Evolutionary conservation across 2,797 vertebrate species (phyloP).

Genomic region (Remorina albescens): DNA sequence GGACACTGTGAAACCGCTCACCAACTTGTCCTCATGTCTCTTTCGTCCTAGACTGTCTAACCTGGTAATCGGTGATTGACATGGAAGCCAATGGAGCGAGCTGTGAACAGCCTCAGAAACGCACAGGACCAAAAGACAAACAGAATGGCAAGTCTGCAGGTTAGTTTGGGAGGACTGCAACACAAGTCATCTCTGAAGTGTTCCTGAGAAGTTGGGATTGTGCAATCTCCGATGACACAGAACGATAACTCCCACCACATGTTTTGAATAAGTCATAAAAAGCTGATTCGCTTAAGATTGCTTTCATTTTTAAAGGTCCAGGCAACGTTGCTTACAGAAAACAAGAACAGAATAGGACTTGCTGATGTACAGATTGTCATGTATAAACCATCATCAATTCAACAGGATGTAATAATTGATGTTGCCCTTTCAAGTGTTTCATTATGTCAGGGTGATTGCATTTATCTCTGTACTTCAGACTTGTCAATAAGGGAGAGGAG

Average conservation of each 20-base stretch:
- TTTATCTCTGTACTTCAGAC: conserved; percentile 68
- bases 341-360: neutral
- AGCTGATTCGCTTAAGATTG: neutral
- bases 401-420: conserved; percentile 23
- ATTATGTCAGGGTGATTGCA: conserved; percentile 10
- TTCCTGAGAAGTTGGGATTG: neutral
- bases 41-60: conserved; percentile 73
- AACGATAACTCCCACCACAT: neutral
- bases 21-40: conserved; percentile 4
- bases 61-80: conserved; percentile 82
- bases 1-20: neutral
- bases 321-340: neutral
- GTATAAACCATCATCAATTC: conserved; percentile 11
- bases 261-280: conserved; percentile 31
- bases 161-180: conserved; percentile 61
- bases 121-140: conserved; percentile 89
- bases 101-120: conserved; percentile 91
- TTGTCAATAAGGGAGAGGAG: conserved; percentile 87
- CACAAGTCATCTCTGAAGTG: neutral
- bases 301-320: conserved; percentile 36
- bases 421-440: neutral
- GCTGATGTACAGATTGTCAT: conserved; percentile 15
- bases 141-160: conserved; percentile 94
- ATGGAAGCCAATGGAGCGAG: conserved; percentile 98
- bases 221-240: conserved; percentile 16